Base-by-base conservation (phyloP, 2,113 vertebrate species). In the Strix uralensis region DNA sequence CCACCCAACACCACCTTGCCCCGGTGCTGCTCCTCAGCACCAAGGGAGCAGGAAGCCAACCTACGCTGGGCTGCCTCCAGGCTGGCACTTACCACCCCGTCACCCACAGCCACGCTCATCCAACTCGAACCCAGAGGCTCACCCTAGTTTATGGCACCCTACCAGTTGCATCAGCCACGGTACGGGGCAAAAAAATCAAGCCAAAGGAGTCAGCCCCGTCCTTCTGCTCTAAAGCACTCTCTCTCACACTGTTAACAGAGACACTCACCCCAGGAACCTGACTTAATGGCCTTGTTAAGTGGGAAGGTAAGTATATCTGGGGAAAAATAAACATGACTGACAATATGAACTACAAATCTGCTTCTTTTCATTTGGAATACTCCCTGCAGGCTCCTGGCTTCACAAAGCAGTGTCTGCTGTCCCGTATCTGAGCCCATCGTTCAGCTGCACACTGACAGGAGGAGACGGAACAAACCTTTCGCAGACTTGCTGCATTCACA, bases 1-100 rank as follows among this genome's bases (percentile, higher is more conserved):
- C 27, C 13, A 3, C 54, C 42, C 66, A 81, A 11, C 62, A 74
- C 4, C 11, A 8, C 26, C n/a, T 42, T 0, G 0, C 13, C 23
- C 42, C 1, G 1, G 46, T 4, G 55, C 51, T 83, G 22, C 46
- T 65, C 59, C 44, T 73, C 59, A 13, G 62, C 47, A 44, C 38
- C 46, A 5, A 11, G 44, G 13, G 30, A 32, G 34, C 25, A 22
- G 36, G 63, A n/a, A 23, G 18, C 10, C 3, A 22, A 32, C 8
- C 34, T 3, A 10, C 2, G 0, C 21, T 15, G 16, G 36, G 63
- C 25, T 55, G 57, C 30, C 66, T 74, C 25, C 61, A 38, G 63
- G 58, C 62, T 47, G 67, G 42, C 32, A 36, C 14, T 27, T 40
- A 42, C 55, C 57, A 78, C 19, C 34, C 38, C 5, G 0, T 8